These are phyloP conservation scores for Tenebrio molitor DNA, from an alignment of 1,140 invertebrate genomes.

Conservation along the genomic window DNA sequence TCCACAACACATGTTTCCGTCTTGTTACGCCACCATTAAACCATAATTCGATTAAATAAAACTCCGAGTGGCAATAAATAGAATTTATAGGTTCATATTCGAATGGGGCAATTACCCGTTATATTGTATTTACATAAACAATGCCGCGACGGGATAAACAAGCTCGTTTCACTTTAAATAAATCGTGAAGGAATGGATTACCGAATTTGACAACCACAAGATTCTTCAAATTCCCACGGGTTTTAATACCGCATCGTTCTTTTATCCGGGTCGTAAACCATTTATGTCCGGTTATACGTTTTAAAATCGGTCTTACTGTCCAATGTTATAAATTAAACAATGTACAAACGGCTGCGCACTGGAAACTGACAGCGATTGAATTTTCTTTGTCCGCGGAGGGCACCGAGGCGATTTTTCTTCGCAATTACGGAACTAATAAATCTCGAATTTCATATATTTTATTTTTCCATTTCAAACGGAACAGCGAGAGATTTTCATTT, in stretches of 20 bases:
- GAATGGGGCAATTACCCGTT: conserved; percentile 11
- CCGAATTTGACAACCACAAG: neutral
- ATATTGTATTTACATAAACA: conserved; percentile 35
- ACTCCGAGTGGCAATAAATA: conserved; percentile 25
- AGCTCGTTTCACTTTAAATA: conserved; percentile 8
- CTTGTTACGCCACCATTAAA: conserved; percentile 30
- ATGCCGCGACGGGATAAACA: conserved; percentile 3
- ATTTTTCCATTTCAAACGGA: too few relatives aligned
- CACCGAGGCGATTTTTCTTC: too few relatives aligned
- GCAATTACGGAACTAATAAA: too few relatives aligned
- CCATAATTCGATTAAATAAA: conserved; percentile 33
- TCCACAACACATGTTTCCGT: conserved; percentile 27
- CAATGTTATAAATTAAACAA: conserved; percentile 3
- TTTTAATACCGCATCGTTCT: conserved; percentile 14
- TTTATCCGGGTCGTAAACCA: neutral
- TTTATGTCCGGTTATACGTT: neutral
- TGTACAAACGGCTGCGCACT: neutral
- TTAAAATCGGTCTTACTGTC: neutral
- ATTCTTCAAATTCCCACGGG: neutral
- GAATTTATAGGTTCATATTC: conserved; percentile 30
- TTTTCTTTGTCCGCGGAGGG: too few relatives aligned
- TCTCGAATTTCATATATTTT: too few relatives aligned
- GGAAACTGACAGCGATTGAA: neutral
- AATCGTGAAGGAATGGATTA: conserved; percentile 15
- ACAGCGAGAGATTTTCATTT: too few relatives aligned